Percentiles rank a stretch among this genome's conserved stretches.
phyloP scores from a whole-genome alignment of 2,113 vertebrate species.

The Fregata magnificens region DNA sequence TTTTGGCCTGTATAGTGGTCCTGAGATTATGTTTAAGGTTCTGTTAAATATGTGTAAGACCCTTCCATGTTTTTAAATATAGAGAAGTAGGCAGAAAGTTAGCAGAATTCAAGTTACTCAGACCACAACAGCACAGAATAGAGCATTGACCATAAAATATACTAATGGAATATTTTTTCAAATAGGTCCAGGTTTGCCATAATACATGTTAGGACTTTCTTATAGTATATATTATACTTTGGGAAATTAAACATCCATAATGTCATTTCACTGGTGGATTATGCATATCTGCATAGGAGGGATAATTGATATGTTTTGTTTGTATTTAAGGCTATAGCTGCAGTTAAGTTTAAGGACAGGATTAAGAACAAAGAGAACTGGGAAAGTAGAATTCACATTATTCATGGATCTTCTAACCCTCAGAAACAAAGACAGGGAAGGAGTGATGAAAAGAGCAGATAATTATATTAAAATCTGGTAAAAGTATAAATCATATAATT shows the following conservation, averaged over 20 bases:
- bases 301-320: neutral
- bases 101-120: neutral
- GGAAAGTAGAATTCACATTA: neutral
- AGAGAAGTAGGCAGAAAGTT: neutral
- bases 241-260: neutral
- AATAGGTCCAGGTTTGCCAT: neutral
- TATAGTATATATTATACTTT: neutral
- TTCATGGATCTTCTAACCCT: neutral
- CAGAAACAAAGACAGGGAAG: neutral
- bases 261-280: neutral
- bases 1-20: neutral
- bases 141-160: neutral
- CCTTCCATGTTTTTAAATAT: neutral
- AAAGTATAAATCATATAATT: neutral
- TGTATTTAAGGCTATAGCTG: neutral
- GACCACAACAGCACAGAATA: neutral
- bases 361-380: neutral
- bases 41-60: neutral
- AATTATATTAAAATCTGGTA: neutral
- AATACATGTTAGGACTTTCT: neutral
- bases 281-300: neutral
- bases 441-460: neutral
- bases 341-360: neutral
- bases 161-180: neutral
- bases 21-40: neutral